Conservation (phyloP, 2,797 vertebrate genomes). For the Benthosema pterotum region DNA sequence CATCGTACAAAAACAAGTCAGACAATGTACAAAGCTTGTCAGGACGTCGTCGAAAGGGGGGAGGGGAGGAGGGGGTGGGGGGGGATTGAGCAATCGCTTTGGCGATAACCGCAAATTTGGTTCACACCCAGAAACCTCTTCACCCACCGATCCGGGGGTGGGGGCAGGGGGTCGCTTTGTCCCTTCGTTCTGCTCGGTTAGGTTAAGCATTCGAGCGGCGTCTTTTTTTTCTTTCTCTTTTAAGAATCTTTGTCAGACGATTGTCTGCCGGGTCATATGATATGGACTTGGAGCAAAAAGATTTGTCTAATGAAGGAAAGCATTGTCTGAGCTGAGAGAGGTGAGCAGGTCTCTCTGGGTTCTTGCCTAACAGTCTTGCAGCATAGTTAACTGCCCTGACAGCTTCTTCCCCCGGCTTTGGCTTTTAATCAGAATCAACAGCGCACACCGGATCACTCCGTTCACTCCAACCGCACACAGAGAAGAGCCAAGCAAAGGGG, state of each 20-base stretch:
- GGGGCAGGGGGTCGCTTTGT: conserved; percentile 1
- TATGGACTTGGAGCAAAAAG: conserved; percentile 59
- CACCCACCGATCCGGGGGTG: background rate
- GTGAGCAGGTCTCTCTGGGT: conserved; percentile 35
- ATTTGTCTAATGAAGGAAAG: conserved; percentile 47
- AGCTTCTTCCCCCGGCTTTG: conserved; percentile 54
- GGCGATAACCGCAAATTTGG: conserved; percentile 21
- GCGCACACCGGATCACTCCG: conserved; percentile 26
- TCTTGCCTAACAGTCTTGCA: conserved; percentile 20
- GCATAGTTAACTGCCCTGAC: conserved; percentile 23
- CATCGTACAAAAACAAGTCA: background rate
- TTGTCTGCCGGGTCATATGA: conserved; percentile 53
- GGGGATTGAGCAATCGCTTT: conserved; percentile 11
- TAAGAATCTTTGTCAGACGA: conserved; percentile 60
- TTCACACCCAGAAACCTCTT: conserved; percentile 11
- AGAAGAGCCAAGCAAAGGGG: background rate
- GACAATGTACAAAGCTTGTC: conserved; percentile 8
- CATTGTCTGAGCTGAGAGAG: conserved; percentile 35
- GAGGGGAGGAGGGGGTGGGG: no score
- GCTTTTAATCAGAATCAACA: conserved; percentile 62
- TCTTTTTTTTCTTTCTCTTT: background rate
- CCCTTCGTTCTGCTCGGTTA: conserved; percentile 37
- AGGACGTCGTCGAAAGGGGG: background rate
- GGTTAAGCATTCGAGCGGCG: conserved; percentile 16
- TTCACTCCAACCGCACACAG: conserved; percentile 1